Conservation (phyloP, 2,888 invertebrate genomes). For the Caenorhabditis imperialis region DNA sequence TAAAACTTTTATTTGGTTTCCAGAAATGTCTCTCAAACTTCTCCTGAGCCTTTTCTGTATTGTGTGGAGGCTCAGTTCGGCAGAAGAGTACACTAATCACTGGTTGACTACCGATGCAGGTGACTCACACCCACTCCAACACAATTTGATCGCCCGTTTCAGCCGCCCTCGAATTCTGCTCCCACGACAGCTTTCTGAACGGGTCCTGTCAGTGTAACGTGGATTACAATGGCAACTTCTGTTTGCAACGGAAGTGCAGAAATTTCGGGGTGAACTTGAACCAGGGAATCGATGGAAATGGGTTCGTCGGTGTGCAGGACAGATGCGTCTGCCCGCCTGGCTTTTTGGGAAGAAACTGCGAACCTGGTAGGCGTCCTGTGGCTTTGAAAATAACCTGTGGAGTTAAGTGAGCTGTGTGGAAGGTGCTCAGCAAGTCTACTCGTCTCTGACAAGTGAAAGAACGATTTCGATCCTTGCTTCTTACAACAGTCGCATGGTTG, state of each 20-base stretch:
- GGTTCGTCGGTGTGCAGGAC: not conserved
- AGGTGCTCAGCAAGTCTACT: conserved; percentile 3
- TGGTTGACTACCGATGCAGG: conserved; percentile 12
- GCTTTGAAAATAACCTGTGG: not conserved
- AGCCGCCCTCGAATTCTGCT: conserved; percentile 30
- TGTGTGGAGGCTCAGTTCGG: conserved; percentile 22
- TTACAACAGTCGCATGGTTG: conserved; percentile 16
- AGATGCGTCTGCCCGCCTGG: conserved; percentile 41
- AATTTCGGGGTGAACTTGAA: conserved; percentile 33
- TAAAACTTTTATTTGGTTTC: not conserved
- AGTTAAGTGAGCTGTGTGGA: conserved; percentile 36
- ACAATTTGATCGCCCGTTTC: too few species aligned
- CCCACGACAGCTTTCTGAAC: conserved; percentile 29
- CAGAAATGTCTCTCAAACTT: conserved; percentile 38
- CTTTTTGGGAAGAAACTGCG: conserved; percentile 43
- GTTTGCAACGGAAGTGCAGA: conserved; percentile 29
- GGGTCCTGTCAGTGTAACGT: conserved; percentile 20
- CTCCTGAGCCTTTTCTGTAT: conserved; percentile 27
- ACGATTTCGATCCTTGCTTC: conserved; percentile 31
- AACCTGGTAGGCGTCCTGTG: conserved; percentile 34
- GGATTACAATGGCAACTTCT: conserved; percentile 26
- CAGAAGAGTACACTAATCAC: conserved; percentile 33
- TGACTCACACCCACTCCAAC: too few species aligned
- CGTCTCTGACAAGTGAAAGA: conserved; percentile 10
- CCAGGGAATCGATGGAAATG: not conserved